Evolutionary conservation across 2,888 invertebrate species (phyloP), one percentile per base, ranked within the genome.

Genomic region (Drosophila eohydei): DNA sequence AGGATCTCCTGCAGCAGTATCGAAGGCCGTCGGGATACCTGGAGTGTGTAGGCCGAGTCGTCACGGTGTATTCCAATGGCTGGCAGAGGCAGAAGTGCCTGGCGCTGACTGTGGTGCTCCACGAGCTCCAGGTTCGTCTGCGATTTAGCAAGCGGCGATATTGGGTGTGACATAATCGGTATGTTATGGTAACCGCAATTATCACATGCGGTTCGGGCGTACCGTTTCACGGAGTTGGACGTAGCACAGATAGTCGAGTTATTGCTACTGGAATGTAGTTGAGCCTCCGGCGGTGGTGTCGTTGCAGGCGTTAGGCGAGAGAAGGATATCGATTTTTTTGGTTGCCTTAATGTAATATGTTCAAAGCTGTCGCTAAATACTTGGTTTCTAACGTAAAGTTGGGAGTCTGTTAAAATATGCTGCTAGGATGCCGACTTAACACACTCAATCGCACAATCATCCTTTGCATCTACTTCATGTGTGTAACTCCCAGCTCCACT

Each of bases 11-110:
- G 93, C 28, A 93, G 73, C 12, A 93, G 77, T 40, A 92, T 82
- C 0, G 93, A 93, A 3, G 93, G 93, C 8, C 93, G 81, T 14
- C 93, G 86, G n/a, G 93, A 92, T 11, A 92, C 83, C 59, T 92
- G 92, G 38, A 92, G 73, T 21, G 92, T 92, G 51, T 88, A 90
- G 34, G 86, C 89, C 0, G 92, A 92, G 59, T 92, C 92, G 50
- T 90, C 86, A 3, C 89, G 90, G 28, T 88, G 89, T 56, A 91
- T 83, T 30, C 73, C 81, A 41, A 71, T 71, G 5, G 54, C 65
- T 50, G 88, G 81, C 14, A 83, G 8, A 1, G 90, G 85, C 6
- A 91, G 54, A 2, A 91, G 80, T 3, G 91, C 78, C 59, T 89
- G 90, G 7, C 88, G 81, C 12, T 84, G 83, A 61, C 72, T 84